A percentile compares a stretch with the other conserved stretches of the same genome.
These are phyloP conservation scores for Macropus fuliginosus DNA, from an alignment of 2,797 vertebrate species.

Conservation along the genomic window DNA sequence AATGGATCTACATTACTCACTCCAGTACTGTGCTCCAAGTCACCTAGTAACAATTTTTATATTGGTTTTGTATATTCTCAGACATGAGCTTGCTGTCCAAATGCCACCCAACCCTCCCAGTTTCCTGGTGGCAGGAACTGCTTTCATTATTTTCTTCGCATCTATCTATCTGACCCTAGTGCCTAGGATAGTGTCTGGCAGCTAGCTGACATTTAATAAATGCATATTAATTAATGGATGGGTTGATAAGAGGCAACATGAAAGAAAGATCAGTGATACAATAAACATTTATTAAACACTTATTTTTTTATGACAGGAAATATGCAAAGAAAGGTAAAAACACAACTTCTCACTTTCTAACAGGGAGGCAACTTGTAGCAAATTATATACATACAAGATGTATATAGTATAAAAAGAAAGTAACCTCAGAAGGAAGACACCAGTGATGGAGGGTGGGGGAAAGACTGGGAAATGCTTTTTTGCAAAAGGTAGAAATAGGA, in stretches of 20 bases:
- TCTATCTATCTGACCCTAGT: not conserved
- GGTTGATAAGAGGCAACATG: not conserved
- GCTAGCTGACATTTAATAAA: not conserved
- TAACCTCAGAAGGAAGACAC: not conserved
- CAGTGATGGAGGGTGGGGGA: not conserved
- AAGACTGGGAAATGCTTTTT: not conserved
- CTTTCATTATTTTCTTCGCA: not conserved
- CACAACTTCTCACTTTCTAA: rapidly evolving
- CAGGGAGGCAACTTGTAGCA: not conserved
- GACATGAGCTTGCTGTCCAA: not conserved
- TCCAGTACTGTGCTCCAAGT: not conserved
- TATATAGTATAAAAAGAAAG: not conserved
- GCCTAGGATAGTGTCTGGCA: not conserved
- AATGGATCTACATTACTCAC: not conserved
- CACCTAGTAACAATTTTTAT: not conserved
- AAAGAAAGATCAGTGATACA: not conserved
- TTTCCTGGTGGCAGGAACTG: not conserved
- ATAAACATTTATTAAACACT: not conserved
- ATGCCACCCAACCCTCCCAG: not conserved
- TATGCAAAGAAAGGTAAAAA: not conserved
- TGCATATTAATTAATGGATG: not conserved
- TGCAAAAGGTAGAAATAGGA: not conserved
- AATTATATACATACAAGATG: not conserved
- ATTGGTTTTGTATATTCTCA: not conserved
- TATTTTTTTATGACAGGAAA: not conserved